Percentiles rank a stretch among this genome's conserved stretches.
Conservation (phyloP, 1,140 invertebrate species). For the Zaprionus davidi region DNA sequence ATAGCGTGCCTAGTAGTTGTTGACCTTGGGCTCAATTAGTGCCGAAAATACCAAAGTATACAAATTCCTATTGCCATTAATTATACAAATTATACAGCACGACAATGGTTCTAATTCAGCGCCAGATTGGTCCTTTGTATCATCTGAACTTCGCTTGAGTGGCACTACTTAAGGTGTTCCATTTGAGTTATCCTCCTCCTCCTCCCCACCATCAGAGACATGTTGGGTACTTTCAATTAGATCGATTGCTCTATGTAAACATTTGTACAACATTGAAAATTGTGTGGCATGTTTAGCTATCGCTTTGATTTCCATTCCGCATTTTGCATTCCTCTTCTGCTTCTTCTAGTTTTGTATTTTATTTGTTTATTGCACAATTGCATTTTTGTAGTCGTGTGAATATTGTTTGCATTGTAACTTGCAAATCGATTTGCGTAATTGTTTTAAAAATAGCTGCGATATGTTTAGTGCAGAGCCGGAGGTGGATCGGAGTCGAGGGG, state of each 20-base stretch:
- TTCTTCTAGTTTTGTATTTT: not conserved
- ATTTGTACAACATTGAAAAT: slow-evolving; percentile 21
- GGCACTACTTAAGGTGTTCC: slow-evolving; percentile 1
- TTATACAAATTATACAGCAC: slow-evolving; percentile 9
- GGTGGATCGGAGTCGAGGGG: not conserved
- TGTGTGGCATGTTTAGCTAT: slow-evolving; percentile 42
- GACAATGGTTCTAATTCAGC: slow-evolving; percentile 16
- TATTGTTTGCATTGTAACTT: slow-evolving; percentile 15
- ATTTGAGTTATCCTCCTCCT: not conserved
- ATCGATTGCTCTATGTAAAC: slow-evolving; percentile 21
- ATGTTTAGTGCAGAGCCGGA: not conserved
- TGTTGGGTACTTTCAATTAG: slow-evolving; percentile 16
- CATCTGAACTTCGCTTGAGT: slow-evolving; percentile 3
- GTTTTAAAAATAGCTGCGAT: slow-evolving; percentile 26
- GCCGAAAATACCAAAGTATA: slow-evolving; percentile 15
- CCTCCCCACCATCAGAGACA: not conserved
- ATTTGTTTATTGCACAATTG: slow-evolving; percentile 5
- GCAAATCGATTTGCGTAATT: slow-evolving; percentile 29
- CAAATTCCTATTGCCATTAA: slow-evolving; percentile 10
- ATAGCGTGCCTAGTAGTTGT: slow-evolving; percentile 7
- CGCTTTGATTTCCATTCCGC: slow-evolving; percentile 27
- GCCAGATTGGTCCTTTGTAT: slow-evolving; percentile 25
- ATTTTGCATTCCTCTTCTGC: not conserved
- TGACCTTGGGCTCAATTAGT: slow-evolving; percentile 33
- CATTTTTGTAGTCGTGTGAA: not conserved